Evolutionary conservation across 2,888 invertebrate genomes (phyloP).

Genomic region (Scrobipalpa costella): DNA sequence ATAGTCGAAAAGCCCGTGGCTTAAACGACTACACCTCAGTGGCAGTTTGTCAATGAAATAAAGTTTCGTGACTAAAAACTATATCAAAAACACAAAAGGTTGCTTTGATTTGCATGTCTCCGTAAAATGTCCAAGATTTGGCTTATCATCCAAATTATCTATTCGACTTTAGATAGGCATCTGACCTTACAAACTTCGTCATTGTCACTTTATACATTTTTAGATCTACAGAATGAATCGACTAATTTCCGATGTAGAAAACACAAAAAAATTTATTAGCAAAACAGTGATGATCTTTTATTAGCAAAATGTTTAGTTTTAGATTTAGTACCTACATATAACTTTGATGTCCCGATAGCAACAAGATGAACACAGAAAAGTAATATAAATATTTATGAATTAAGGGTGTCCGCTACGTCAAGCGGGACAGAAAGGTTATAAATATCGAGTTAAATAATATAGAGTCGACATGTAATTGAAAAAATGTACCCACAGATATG

Average conservation of each 20-base stretch:
- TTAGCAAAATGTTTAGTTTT: conserved; percentile 3
- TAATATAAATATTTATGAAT: conserved; percentile 2
- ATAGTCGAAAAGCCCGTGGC: too few species aligned
- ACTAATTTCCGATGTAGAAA: background rate
- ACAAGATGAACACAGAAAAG: background rate
- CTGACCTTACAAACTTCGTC: conserved; percentile 1
- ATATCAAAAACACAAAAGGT: too few species aligned
- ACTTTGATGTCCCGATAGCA: background rate
- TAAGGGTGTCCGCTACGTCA: too few species aligned
- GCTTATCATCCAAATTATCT: conserved; percentile 5
- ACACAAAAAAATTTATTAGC: background rate
- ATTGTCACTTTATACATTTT: conserved; percentile 5
- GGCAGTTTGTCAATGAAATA: too few species aligned
- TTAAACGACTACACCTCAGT: too few species aligned
- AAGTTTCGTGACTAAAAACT: too few species aligned
- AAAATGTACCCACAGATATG: too few species aligned
- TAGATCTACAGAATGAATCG: background rate
- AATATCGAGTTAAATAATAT: background rate
- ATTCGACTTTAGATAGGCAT: background rate
- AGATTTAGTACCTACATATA: too few species aligned
- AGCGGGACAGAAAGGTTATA: background rate
- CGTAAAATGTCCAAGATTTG: background rate
- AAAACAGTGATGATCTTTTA: background rate
- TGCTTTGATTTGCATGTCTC: background rate
- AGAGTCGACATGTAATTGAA: too few species aligned